Base-by-base conservation (phyloP, 2,113 vertebrate species). In the Scomber japonicus region DNA sequence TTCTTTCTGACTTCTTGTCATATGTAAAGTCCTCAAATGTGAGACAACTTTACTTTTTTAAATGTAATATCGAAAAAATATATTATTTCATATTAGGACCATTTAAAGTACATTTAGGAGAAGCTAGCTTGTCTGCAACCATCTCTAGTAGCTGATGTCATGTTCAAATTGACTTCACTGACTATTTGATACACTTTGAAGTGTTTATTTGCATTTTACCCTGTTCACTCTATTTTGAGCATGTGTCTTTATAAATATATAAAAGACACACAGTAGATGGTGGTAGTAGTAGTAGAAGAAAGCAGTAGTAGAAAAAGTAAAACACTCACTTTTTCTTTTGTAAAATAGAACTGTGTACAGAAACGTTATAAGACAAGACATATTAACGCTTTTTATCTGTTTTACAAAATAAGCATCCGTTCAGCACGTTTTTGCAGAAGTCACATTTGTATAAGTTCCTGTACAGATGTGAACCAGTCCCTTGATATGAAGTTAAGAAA, bases 291-390 rank as follows among this genome's bases (percentile, higher is more conserved):
- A 27, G 24, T 27, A 27, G 24, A 27, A 27, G 24, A 27, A 27
- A 27, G 24, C 24, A 27, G 24, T 27, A 27, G 24, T 27, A 27
- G 24, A 27, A 27, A 27, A 27, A 55, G 31, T 69, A 13, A 75
- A 72, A 54, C 53, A 35, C 74, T 40, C 8, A 9, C 3, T 45
- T 16, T 10, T 51, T 40, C 2, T 63, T 54, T 48, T 53, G 21
- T 65, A 71, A 80, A 83, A 84, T 80, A 78, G 19, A 67, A 62
- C 55, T 46, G 15, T 35, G 19, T 56, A 61, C 59, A 14, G n/a
- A 60, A 51, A 64, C 21, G 21, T 14, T 66, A 30, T 79, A 17
- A 70, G 13, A 44, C 30, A 35, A 9, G 7, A 59, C 0, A 6
- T 65, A 44, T 10, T 64, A 77, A 78, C 17, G 3, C n/a, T 45